A percentile compares a stretch with the other conserved stretches of the same genome.
Conservation (phyloP, 2,113 vertebrate species). For the Lepus americanus region DNA sequence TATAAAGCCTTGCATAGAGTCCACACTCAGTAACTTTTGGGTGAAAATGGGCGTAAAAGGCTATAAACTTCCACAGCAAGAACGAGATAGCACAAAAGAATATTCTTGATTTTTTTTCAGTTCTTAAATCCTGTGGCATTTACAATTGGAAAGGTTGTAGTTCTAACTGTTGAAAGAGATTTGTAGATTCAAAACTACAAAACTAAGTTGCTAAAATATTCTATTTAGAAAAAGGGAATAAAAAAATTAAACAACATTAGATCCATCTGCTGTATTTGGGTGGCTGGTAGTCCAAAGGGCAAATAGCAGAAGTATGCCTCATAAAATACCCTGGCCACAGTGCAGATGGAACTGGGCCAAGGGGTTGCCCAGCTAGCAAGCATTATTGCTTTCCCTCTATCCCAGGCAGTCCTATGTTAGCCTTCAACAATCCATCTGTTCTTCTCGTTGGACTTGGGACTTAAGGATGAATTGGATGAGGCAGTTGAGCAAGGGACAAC, state of each 20-base stretch:
- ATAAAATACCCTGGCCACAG: neutral
- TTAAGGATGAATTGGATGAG: constrained; percentile 23
- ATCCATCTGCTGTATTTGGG: neutral
- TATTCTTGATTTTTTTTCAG: neutral
- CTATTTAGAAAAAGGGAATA: neutral
- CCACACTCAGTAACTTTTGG: neutral
- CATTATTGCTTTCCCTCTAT: neutral
- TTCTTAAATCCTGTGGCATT: constrained; percentile 21
- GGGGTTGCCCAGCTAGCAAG: neutral
- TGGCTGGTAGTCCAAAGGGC: constrained; percentile 43
- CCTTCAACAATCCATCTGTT: neutral
- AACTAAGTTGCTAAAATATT: constrained; percentile 32
- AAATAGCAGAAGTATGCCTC: constrained; percentile 21
- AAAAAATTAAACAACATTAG: constrained; percentile 24
- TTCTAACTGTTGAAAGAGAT: constrained; percentile 32
- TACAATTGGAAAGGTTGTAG: constrained; percentile 4
- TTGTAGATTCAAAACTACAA: neutral
- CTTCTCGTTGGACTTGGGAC: constrained; percentile 13
- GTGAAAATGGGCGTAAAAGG: constrained; percentile 7
- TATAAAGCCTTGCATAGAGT: neutral
- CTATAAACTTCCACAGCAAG: constrained; percentile 30
- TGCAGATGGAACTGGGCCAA: neutral
- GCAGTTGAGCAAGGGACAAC: neutral
- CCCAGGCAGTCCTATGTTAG: neutral
- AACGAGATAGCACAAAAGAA: constrained; percentile 10